These are phyloP conservation scores for Caenorhabditis inopinata DNA, from an alignment of 1,140 invertebrate species.

Conservation along the genomic window DNA sequence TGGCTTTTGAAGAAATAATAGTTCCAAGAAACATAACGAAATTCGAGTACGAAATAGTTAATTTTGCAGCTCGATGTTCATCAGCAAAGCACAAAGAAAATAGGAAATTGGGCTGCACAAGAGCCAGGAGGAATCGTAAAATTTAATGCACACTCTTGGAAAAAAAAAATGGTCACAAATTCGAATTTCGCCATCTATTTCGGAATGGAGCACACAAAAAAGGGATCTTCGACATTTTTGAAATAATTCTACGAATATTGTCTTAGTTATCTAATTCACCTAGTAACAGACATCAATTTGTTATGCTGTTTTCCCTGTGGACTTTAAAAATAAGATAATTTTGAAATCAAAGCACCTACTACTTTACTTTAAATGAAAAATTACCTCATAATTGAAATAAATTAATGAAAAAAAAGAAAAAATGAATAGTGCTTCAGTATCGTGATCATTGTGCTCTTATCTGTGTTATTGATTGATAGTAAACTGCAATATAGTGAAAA, in stretches of 20 bases:
- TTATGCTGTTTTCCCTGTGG: too few relatives aligned
- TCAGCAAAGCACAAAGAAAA: not conserved
- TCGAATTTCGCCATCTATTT: not conserved
- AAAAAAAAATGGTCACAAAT: not conserved
- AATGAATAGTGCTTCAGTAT: not conserved
- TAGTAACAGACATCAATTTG: too few relatives aligned
- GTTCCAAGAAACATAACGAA: not conserved
- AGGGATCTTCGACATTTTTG: too few relatives aligned
- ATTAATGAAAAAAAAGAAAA: not conserved
- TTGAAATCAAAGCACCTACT: too few relatives aligned
- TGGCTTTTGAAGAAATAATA: not conserved
- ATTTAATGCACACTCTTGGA: not conserved
- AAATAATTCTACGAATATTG: too few relatives aligned
- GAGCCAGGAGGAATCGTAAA: not conserved
- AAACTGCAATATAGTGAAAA: not conserved
- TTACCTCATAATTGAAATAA: too few relatives aligned
- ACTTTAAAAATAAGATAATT: too few relatives aligned
- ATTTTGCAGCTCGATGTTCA: not conserved
- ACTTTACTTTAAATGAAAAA: too few relatives aligned
- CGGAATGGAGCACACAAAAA: too few relatives aligned
- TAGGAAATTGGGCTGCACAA: not conserved
- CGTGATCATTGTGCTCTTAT: not conserved
- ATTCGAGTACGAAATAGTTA: not conserved
- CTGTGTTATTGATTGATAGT: slow-evolving; percentile 3
- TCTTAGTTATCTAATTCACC: too few relatives aligned